Conservation (phyloP, 2,113 vertebrate genomes). For the Chunga burmeisteri region DNA sequence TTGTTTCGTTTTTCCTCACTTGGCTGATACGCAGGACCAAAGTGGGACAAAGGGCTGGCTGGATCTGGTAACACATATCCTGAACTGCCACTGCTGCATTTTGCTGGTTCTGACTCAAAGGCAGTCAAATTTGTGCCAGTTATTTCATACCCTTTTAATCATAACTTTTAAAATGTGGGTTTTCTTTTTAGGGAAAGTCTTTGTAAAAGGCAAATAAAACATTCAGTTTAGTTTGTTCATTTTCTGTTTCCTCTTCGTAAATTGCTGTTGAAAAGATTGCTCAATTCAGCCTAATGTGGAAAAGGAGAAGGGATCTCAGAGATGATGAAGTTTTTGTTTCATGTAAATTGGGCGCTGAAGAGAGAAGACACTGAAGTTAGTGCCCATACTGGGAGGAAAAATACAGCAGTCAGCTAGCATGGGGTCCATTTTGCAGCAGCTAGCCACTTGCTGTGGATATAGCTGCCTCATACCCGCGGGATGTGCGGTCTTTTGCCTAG, state of each 20-base stretch:
- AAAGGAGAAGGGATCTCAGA: neutral
- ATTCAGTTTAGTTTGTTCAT: neutral
- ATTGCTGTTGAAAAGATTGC: neutral
- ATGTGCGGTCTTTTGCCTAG: neutral
- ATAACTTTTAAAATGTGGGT: neutral
- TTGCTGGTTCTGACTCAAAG: neutral
- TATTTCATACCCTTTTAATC: neutral
- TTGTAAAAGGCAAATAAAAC: neutral
- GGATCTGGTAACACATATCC: neutral
- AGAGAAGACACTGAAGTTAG: neutral
- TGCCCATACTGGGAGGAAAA: neutral
- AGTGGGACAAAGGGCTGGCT: neutral
- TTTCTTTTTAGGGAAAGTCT: neutral
- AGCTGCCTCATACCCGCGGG: neutral
- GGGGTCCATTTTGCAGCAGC: neutral
- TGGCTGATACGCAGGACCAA: rapidly evolving
- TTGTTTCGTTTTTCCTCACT: neutral
- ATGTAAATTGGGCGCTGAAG: neutral
- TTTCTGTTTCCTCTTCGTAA: neutral
- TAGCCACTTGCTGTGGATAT: neutral
- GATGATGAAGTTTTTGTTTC: neutral
- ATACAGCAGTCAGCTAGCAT: neutral
- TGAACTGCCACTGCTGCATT: neutral
- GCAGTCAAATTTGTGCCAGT: neutral
- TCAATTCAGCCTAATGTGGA: neutral